A percentile compares a stretch with the other conserved stretches of the same genome.
Evolutionary conservation across 2,888 invertebrate genomes (phyloP).

Genomic region (Dicyrtoma fusca): DNA sequence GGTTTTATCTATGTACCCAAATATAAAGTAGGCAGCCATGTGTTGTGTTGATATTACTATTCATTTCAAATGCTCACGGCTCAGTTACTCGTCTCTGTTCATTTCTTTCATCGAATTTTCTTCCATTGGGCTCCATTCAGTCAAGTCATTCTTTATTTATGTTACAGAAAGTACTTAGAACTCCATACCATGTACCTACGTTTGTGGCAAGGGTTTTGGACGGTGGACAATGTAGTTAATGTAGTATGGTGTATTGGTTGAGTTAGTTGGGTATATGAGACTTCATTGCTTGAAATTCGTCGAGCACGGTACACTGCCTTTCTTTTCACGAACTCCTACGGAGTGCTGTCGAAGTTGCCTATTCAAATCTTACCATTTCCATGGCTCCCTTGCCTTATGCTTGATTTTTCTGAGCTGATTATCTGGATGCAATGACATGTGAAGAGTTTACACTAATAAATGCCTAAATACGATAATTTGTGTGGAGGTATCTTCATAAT

Average conservation of each 20-base stretch:
- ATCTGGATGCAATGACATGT: slow-evolving; percentile 12
- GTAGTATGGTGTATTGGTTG: slow-evolving; percentile 4
- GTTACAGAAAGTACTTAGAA: neutral
- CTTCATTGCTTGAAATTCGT: too few relatives aligned
- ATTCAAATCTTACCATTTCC: neutral
- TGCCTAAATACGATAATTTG: neutral
- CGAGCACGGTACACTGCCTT: neutral
- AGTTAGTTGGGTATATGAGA: too few relatives aligned
- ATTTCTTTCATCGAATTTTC: slow-evolving; percentile 30
- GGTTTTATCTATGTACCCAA: neutral
- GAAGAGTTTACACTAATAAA: slow-evolving; percentile 21
- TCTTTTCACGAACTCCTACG: slow-evolving; percentile 14
- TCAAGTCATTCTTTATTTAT: slow-evolving; percentile 30
- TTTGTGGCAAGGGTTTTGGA: neutral
- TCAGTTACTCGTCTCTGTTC: slow-evolving; percentile 35
- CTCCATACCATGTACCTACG: neutral
- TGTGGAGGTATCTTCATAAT: too few relatives aligned
- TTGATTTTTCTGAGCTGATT: neutral
- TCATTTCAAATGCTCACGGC: slow-evolving; percentile 20
- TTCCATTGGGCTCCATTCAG: slow-evolving; percentile 28
- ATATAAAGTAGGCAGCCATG: neutral
- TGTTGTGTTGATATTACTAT: neutral
- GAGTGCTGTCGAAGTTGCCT: neutral
- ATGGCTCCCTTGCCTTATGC: slow-evolving; percentile 4
- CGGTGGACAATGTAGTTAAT: neutral